Base-by-base conservation (phyloP, 92 coral and sea anemone genomes). In the Palythoa grandiflora region DNA sequence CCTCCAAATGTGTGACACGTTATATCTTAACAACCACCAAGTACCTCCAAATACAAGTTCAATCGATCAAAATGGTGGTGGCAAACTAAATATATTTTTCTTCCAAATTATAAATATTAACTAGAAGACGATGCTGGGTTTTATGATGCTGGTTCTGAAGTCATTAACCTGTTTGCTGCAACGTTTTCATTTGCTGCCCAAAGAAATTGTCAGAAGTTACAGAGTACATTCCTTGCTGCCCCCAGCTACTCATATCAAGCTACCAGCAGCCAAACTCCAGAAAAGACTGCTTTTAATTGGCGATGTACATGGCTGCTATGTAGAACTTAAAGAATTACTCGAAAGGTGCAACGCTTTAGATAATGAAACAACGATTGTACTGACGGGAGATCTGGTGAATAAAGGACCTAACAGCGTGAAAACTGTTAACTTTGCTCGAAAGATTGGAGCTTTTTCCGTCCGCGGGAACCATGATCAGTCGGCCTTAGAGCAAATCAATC, bases 391-490 rank as follows among this genome's bases (percentile, higher is more conserved):
- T 71, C 75, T 94, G 50, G 95, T 93, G 36, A 87, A 86, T 86
- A 94, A 92, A 68, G 97, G 97, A n/a, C 97, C 97, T 1, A 88
- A 92, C 83, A 88, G 86, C 38, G 55, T 90, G 16, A 94, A 88
- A 83, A 93, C 93, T 9, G 80, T 92, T 20, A 89, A 73, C 9
- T 91, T 90, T 84, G 93, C 85, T 16, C 92, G 95, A 47, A 75
- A 73, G 80, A 79, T 91, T 37, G 97, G 94, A 10, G 92, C 97
- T 50, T 83, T 65, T 11, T 90, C 92, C 2, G 97, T 94, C 6
- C 77, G 95, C 37, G 97, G 97, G 20, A 94, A 94, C 44, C 97
- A 94, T 63, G 97, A 94, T 76, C 94, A 94, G 74, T 88, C 91
- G 36, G 71, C 89, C 44, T 60, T 94, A 53, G 80, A 85, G 71